Base-by-base conservation (phyloP, 2,113 vertebrate species). In the Neoarius graeffei region DNA sequence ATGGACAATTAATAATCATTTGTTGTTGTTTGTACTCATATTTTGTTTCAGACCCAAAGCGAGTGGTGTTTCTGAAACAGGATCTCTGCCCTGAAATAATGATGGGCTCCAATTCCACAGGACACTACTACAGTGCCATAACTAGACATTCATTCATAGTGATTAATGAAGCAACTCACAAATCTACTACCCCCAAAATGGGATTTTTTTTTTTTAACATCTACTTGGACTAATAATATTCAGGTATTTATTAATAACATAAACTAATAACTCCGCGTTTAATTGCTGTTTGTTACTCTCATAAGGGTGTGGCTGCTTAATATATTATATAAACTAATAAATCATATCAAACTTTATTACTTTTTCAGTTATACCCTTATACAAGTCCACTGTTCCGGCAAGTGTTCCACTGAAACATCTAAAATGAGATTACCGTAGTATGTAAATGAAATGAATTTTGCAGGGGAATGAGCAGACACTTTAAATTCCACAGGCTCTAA, bases 141-240 rank as follows among this genome's bases (percentile, higher is more conserved):
- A n/a, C 1, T 73, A 20, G 74, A 69, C n/a, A 42, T 52, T 83
- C 20, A 83, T 74, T 87, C 86, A 42, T 42, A 83, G 67, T 83
- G 86, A 82, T 83, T 83, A 87, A 83, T 73, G 67, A 73, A 27
- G 54, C 80, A 73, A 35, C 54, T 73, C 62, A 13, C 52, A 71
- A 11, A 54, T 9, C 64, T 67, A 19, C 83, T 23, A 42, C 50
- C 7, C 7, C 67, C 77, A 50, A 62, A 73, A 50, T 54, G 80
- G 59, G 5, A 59, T 57, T 19, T 25, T 60, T 42, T 50, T 30
- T 52, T 69, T 17, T 50, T 60, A 42, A 15, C 15, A n/a, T 30
- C 10, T 35, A 64, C 27, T 50, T 54, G 30, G 9, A 4, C 30
- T 62, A 48, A 82, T 82, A 25, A 62, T 59, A 52, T 79, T 80